These are phyloP conservation scores for Crepidodera aurea DNA, from an alignment of 2,888 invertebrate species.

Conservation along the genomic window DNA sequence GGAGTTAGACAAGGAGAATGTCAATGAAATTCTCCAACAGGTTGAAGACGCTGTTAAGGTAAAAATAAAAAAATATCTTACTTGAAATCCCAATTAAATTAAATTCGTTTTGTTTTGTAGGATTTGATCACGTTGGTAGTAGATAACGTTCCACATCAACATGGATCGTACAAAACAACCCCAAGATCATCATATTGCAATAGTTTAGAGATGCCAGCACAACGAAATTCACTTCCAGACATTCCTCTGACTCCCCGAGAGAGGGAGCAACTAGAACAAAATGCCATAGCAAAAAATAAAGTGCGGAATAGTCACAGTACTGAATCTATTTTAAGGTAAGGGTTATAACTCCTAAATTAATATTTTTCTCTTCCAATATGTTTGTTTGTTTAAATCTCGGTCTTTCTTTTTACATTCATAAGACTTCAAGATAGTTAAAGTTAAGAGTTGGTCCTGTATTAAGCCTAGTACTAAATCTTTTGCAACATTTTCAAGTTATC, in stretches of 20 bases:
- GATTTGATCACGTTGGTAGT: constrained; percentile 80
- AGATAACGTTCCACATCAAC: constrained; percentile 75
- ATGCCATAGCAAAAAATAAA: constrained; percentile 56
- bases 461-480: too few relatives aligned
- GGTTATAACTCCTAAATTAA: too few relatives aligned
- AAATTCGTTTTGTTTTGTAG: constrained; percentile 57
- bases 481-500: too few relatives aligned
- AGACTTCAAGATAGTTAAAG: too few relatives aligned
- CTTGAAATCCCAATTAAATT: too few relatives aligned
- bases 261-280: constrained; percentile 71
- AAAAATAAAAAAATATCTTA: constrained; percentile 29
- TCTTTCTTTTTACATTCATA: too few relatives aligned
- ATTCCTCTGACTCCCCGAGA: constrained; percentile 80
- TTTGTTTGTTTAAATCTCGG: too few relatives aligned
- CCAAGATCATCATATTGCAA: constrained; percentile 61
- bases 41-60: constrained; percentile 79
- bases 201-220: constrained; percentile 63
- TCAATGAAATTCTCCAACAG: constrained; percentile 71
- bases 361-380: too few relatives aligned
- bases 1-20: constrained; percentile 71
- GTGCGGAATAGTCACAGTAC: constrained; percentile 81
- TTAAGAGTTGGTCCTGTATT: too few relatives aligned
- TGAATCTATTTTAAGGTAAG: constrained; percentile 74
- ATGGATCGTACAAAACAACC: constrained; percentile 55
- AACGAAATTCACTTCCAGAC: constrained; percentile 78